Percentiles rank a stretch among this genome's conserved stretches.
Evolutionary conservation across 2,797 vertebrate species (phyloP).

Genomic region (Manis crassicaudata): DNA sequence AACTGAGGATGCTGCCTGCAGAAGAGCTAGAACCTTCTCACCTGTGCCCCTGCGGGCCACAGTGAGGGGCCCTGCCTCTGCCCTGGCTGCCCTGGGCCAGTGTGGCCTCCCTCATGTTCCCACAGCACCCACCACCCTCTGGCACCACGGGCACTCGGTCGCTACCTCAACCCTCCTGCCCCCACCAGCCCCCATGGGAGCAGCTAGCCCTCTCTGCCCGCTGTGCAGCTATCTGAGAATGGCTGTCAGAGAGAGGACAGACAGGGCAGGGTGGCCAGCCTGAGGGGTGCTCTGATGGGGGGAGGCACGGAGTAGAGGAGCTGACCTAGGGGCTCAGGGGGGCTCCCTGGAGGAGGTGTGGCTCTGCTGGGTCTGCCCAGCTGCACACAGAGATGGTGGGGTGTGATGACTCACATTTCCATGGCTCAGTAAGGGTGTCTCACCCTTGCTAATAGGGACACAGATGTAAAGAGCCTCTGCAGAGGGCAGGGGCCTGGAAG

Average conservation of each 20-base stretch:
- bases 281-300: background rate
- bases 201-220: background rate
- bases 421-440: background rate
- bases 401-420: accelerated
- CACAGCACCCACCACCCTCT: accelerated
- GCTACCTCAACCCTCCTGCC: too few relatives aligned
- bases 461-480: background rate
- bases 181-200: background rate
- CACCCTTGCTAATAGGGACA: accelerated
- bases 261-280: background rate
- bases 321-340: background rate
- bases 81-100: accelerated
- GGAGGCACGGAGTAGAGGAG: background rate
- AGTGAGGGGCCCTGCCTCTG: accelerated
- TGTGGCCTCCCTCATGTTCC: accelerated
- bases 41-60: accelerated
- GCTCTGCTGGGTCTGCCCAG: accelerated
- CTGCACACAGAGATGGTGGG: accelerated
- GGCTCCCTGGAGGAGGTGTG: background rate
- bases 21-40: background rate
- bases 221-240: background rate
- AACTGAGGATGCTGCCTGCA: background rate
- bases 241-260: background rate
- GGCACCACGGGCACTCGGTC: background rate
- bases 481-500: accelerated